Conservation (phyloP, 1,140 invertebrate genomes). For the Eriocheir sinensis region DNA sequence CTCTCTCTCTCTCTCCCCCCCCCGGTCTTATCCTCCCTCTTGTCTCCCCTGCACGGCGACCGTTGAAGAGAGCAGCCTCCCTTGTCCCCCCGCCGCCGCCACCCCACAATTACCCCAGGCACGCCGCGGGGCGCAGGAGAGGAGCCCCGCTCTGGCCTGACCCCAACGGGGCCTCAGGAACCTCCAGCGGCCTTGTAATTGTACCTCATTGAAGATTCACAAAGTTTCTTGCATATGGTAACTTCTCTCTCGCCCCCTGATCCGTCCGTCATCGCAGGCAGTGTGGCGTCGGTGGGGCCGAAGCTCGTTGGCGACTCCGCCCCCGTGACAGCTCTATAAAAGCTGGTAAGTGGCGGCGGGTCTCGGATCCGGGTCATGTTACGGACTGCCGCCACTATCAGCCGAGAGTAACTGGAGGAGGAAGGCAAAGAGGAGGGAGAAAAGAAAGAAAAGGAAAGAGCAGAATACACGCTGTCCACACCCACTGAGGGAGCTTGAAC, state of each 20-base stretch:
- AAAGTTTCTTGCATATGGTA: neutral
- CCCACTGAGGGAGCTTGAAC: neutral
- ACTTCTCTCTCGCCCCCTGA: neutral
- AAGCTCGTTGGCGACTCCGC: conserved; percentile 20
- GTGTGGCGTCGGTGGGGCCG: neutral
- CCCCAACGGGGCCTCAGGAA: neutral
- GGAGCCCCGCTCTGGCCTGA: neutral
- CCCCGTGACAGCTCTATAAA: conserved; percentile 61
- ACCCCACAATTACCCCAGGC: neutral
- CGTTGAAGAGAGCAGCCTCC: conserved; percentile 64
- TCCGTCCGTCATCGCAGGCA: neutral
- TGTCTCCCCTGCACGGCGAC: conserved; percentile 53
- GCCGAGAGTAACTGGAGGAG: neutral
- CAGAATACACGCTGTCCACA: conserved; percentile 2
- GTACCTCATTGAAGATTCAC: conserved; percentile 13
- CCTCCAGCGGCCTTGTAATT: neutral
- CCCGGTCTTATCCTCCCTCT: neutral
- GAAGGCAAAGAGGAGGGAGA: neutral
- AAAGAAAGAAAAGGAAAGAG: conserved; percentile 18
- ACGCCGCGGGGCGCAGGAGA: neutral
- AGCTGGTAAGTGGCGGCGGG: conserved; percentile 60
- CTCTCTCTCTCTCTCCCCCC: neutral
- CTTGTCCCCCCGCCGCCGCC: neutral
- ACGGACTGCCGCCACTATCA: conserved; percentile 50
- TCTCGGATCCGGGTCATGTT: conserved; percentile 65